Evolutionary conservation across 2,113 vertebrate genomes (phyloP).

Genomic region (Brachypodius melanocephalos): DNA sequence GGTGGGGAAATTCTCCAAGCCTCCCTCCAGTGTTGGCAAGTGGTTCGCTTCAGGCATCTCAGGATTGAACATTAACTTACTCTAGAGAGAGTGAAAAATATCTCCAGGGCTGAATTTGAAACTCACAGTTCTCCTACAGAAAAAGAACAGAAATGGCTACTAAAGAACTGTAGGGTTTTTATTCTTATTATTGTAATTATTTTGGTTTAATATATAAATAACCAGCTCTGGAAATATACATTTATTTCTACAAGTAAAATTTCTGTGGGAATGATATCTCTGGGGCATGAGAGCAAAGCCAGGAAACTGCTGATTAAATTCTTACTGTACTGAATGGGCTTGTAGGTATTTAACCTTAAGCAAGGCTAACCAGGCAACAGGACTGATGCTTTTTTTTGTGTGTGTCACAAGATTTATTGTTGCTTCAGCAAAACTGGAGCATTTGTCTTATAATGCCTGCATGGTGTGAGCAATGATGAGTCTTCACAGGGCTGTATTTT

Average conservation of each 20-base stretch:
- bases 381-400: neutral
- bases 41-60: neutral
- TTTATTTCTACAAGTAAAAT: neutral
- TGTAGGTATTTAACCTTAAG: neutral
- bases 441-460: neutral
- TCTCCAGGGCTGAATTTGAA: neutral
- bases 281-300: neutral
- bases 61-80: slow-evolving; percentile 5
- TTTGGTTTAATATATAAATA: neutral
- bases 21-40: neutral
- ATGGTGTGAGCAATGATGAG: neutral
- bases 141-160: neutral
- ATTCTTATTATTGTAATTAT: neutral
- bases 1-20: neutral
- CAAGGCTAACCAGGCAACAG: neutral
- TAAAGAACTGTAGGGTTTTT: neutral
- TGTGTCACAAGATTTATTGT: neutral
- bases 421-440: neutral
- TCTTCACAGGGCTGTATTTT: slow-evolving; percentile 17
- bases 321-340: neutral
- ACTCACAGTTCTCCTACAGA: neutral
- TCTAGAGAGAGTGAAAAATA: neutral
- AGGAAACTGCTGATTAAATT: neutral
- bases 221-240: neutral
- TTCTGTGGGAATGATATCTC: neutral